Percentiles rank a stretch among this genome's conserved stretches.
Evolutionary conservation across 2,797 vertebrate species (phyloP).

Genomic region (Dendrocincla fuliginosa): DNA sequence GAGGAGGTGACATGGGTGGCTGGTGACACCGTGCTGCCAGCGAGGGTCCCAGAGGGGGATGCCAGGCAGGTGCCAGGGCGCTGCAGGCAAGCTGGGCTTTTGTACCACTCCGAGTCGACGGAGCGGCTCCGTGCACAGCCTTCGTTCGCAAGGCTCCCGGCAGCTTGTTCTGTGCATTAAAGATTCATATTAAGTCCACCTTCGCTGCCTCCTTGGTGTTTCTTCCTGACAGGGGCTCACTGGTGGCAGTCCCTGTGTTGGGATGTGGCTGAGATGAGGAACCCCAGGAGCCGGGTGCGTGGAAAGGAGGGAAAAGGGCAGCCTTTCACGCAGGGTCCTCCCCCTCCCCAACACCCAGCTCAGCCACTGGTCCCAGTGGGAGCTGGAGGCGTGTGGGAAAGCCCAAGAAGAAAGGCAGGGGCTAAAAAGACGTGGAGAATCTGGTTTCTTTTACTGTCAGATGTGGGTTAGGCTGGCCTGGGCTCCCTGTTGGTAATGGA

Average conservation of each 20-base stretch:
- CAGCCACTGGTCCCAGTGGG: background rate
- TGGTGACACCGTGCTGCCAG: background rate
- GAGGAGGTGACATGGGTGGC: background rate
- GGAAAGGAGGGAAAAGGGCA: background rate
- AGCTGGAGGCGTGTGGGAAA: conserved; percentile 1
- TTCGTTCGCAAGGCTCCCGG: conserved; percentile 49
- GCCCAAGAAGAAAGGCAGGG: conserved; percentile 37
- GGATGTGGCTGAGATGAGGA: background rate
- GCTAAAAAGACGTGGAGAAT: conserved; percentile 25
- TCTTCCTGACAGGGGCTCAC: background rate
- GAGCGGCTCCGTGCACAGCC: conserved; percentile 40
- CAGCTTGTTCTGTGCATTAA: conserved; percentile 79
- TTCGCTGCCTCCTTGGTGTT: conserved; percentile 54
- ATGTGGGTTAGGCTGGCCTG: conserved; percentile 20
- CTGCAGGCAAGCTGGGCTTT: conserved; percentile 18
- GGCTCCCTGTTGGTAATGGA: conserved; percentile 32
- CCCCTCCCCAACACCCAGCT: background rate
- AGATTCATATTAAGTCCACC: conserved; percentile 75
- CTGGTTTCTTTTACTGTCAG: conserved; percentile 63
- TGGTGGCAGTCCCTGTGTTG: accelerated
- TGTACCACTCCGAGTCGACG: background rate
- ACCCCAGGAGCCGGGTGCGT: accelerated
- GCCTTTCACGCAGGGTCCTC: background rate
- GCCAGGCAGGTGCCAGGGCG: background rate
- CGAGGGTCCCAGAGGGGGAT: background rate